Base-by-base conservation (phyloP, 1,140 invertebrate genomes). In the Tenebrio molitor region DNA sequence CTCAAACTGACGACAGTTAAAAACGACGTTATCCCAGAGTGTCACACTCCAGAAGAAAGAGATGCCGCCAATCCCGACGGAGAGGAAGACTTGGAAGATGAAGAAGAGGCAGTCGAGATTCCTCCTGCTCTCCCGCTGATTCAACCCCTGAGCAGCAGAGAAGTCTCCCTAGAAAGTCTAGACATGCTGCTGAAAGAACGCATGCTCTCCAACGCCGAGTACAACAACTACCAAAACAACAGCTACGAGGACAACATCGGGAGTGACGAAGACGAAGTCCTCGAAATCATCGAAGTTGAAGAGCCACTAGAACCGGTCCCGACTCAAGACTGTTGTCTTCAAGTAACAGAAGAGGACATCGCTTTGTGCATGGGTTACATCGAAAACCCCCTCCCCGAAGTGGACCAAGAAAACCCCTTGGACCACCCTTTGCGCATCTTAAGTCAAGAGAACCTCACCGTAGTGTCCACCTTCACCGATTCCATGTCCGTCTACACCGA, bases 311-410 rank as follows among this genome's bases (percentile, higher is more conserved):
- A 94, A 82, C 91, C 91, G 1, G 92, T 94, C 8, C 92, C 93
- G 10, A 94, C 90, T 86, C 91, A 92, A 82, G 93, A 95, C 79
- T 91, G 88, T 69, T 94, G 92, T 76, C 84, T 95, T 17, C 94
- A 96, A 85, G 94, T 96, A 0, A 96, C 94, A 0, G 94, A 96
- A 85, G 94, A 96, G 84, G 94, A 97, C 79, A 96, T 96, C 42
- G 93, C 93, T 0, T 87, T 92, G 65, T 95, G 93, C 78, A 95
- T 95, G 91, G 91, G 92, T 5, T 86, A 87, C 46, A 77, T 85
- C 66, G 91, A 93, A 83, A 90, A 92, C 86, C 89, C 89, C 34
- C 80, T 92, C 8, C 89, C 88, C 0, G 90, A 93, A 84, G 88
- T 89, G 15, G 90, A 93, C 77, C 89, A 85, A 78, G 83, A 86